Base-by-base conservation (phyloP, 2,113 vertebrate genomes). In the Tympanuchus pallidicinctus region DNA sequence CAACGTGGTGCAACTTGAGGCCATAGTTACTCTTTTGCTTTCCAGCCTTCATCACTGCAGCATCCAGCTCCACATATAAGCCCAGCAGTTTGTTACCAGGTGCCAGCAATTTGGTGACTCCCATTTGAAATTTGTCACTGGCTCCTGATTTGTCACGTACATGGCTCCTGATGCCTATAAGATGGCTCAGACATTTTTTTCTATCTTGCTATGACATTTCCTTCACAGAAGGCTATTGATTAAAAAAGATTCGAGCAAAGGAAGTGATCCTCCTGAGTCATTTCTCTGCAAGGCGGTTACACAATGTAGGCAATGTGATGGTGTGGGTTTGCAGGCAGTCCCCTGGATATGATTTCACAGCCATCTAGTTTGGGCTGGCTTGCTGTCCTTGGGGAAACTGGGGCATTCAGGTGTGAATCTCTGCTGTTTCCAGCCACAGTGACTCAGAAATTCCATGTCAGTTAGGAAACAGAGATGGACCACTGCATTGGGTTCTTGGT, bases 221-320 rank as follows among this genome's bases (percentile, higher is more conserved):
- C 77, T 86, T 78, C 92, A 84, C 82, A 34, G 83, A 96, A 95
- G 63, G 42, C 82, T 95, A 95, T 96, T 95, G 96, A 97, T 96
- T 95, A 94, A 96, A 94, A 88, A 88, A 87, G 89, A 94, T 92
- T 91, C 92, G 91, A 87, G 92, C 89, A 60, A 72, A 73, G 94
- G 92, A 96, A 94, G 72, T 66, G 86, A 94, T 97, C 93, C 86
- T 95, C 88, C 95, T 88, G 95, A 94, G 91, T 96, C 73, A 96
- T 90, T 94, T 94, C 88, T 88, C 92, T 73, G 93, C 73, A 54
- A 91, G 90, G 78, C 3, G 19, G 83, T 92, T 96, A 92, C 90
- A 50, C 94, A 91, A 90, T 76, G n/a, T 28, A 57, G 54, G 4
- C 70, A 42, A 48, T 0, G 0, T 66, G 86, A 80, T 66, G 36